Base-by-base conservation (phyloP, 2,113 vertebrate genomes). In the Eurystomus gularis region DNA sequence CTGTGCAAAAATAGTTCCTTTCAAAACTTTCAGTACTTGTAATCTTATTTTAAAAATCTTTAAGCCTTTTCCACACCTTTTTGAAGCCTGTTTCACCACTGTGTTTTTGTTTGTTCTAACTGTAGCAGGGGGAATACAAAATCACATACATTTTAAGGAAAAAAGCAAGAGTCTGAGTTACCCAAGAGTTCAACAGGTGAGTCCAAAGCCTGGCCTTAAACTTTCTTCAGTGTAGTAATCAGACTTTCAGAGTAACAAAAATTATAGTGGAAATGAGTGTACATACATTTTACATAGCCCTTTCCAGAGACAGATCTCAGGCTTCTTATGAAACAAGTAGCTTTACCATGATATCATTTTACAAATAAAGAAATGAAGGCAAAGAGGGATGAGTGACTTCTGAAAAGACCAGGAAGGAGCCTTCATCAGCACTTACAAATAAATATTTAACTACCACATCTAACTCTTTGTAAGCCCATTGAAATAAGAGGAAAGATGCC, bases 171-270 rank as follows among this genome's bases (percentile, higher is more conserved):
- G 4, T 62, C n/a, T 37, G 37, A 94, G 60, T 65, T 73, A 66
- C 35, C 16, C 24, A 39, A 49, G 31, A 82, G 66, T 87, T 65
- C 60, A 58, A 65, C 19, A 48, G 9, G 2, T 3, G 1, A 70
- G 14, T 82, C 23, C 13, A 92, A 89, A 69, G 17, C 13, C 3
- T 71, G 29, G 11, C 11, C 7, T 24, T 82, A 49, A 42, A n/a
- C 13, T 29, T 70, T 35, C 44, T 72, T 87, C n/a, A 21, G 0
- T 35, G 21, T 0, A 1, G 26, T 49, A 37, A 54, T 13, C 54
- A 84, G 3, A 2, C 5, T 70, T 92, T 78, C 51, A 58, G 46
- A 65, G 13, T 37, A 66, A 54, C 0, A 9, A 85, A 86, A 78
- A 73, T 21, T 2, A 35, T 12, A n/a, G 11, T 15, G 24, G 31